Conservation (phyloP, 2,113 vertebrate genomes). For the Gobio gobio region DNA sequence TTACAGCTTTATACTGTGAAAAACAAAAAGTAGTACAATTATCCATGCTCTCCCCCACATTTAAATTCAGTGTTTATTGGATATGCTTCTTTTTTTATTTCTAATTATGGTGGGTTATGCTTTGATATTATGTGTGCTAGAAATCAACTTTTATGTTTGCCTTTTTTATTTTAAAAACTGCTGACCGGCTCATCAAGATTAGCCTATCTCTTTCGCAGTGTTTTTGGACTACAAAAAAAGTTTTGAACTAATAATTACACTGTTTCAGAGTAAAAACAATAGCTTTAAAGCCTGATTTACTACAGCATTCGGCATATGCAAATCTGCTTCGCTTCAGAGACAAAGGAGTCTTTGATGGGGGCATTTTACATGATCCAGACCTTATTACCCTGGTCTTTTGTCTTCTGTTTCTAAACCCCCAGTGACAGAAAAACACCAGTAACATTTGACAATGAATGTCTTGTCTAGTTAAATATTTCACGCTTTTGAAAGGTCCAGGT, state of each 20-base stretch:
- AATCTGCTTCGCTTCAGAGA: constrained; percentile 15
- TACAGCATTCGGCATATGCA: neutral
- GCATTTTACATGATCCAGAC: constrained; percentile 36
- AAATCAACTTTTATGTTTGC: neutral
- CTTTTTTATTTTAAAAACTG: neutral
- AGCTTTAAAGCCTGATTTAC: constrained; percentile 19
- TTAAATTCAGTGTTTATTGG: constrained; percentile 7
- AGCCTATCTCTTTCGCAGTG: neutral
- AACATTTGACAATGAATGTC: constrained; percentile 38
- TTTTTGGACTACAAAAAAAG: neutral
- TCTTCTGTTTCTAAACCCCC: constrained; percentile 32
- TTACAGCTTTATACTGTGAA: neutral
- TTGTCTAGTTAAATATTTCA: constrained; percentile 43
- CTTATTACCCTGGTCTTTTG: constrained; percentile 12
- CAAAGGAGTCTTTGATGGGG: constrained; percentile 15
- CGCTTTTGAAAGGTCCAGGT: constrained; percentile 36
- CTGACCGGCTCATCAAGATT: neutral
- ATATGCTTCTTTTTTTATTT: neutral
- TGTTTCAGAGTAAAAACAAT: constrained; percentile 9
- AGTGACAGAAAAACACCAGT: constrained; percentile 31
- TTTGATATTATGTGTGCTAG: constrained; percentile 3
- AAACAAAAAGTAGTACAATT: neutral
- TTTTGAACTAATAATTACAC: constrained; percentile 1
- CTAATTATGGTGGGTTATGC: neutral
- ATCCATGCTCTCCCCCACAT: neutral